A percentile compares a stretch with the other conserved stretches of the same genome.
phyloP scores from a whole-genome alignment of 2,113 vertebrate genomes.

The Mellivora capensis region DNA sequence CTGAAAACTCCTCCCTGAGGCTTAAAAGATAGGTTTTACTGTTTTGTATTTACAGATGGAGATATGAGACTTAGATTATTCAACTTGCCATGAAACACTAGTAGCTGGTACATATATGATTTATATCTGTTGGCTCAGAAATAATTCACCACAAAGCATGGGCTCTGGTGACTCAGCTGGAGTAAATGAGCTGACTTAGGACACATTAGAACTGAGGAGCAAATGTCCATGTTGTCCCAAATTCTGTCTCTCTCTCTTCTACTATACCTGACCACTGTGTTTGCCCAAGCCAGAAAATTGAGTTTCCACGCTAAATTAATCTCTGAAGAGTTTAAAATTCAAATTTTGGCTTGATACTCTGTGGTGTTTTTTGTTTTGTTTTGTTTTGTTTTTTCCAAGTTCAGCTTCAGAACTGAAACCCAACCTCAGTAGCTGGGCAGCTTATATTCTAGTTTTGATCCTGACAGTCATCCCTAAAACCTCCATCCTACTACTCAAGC shows the following conservation, averaged over 20 bases:
- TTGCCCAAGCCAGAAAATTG: background rate
- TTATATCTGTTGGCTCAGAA: background rate
- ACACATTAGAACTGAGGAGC: background rate
- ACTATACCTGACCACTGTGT: background rate
- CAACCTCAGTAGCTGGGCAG: background rate
- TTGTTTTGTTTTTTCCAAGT: background rate
- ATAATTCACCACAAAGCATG: background rate
- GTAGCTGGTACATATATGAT: background rate
- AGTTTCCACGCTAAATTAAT: background rate
- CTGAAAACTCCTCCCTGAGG: background rate
- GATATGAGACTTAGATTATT: background rate
- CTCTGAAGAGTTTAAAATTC: background rate
- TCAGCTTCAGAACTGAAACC: background rate
- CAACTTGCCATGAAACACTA: background rate
- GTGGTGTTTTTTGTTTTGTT: background rate
- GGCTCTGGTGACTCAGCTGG: background rate
- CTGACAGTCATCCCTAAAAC: background rate
- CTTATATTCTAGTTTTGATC: background rate
- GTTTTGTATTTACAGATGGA: slow-evolving; percentile 9
- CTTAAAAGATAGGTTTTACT: background rate
- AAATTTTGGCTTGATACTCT: background rate
- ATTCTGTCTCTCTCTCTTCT: background rate
- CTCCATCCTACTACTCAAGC: background rate
- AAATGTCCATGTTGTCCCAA: background rate
- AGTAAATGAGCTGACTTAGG: background rate